These are phyloP conservation scores for Premnoplex brunnescens DNA, from an alignment of 2,797 vertebrate genomes.

Conservation along the genomic window DNA sequence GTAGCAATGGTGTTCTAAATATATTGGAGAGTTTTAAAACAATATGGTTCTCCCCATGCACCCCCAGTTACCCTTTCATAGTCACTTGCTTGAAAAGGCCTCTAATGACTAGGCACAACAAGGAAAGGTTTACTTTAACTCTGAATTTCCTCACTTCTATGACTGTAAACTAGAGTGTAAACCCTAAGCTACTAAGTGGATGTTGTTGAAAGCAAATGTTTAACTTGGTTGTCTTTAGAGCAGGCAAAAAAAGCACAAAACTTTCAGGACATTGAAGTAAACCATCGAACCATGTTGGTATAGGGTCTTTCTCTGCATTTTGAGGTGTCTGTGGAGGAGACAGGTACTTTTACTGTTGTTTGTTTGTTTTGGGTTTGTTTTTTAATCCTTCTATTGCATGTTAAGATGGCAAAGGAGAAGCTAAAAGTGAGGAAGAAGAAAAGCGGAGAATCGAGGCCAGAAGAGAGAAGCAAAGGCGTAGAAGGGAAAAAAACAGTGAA, in stretches of 20 bases:
- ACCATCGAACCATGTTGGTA: neutral
- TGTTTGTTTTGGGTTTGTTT: neutral
- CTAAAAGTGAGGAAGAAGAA: constrained; percentile 80
- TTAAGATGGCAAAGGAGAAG: constrained; percentile 77
- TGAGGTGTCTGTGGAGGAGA: neutral
- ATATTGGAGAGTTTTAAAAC: neutral
- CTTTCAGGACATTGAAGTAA: neutral
- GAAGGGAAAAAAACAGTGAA: constrained; percentile 86
- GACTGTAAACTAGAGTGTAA: neutral
- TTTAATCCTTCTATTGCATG: neutral
- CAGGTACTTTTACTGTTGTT: neutral
- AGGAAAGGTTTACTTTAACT: neutral
- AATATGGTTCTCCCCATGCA: fast-evolving
- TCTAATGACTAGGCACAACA: neutral
- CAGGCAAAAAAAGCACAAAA: neutral
- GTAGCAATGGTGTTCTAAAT: neutral
- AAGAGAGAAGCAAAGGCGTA: constrained; percentile 85
- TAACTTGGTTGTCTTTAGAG: neutral
- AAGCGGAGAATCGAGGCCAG: constrained; percentile 82
- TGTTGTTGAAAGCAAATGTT: neutral
- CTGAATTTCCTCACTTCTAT: neutral
- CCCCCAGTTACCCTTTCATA: neutral
- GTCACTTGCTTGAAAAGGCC: neutral
- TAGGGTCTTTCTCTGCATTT: neutral
- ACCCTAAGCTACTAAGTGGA: neutral